Evolutionary conservation across 2,113 vertebrate genomes (phyloP), one percentile per base, ranked within the genome.

Genomic region (Myotis lucifugus): DNA sequence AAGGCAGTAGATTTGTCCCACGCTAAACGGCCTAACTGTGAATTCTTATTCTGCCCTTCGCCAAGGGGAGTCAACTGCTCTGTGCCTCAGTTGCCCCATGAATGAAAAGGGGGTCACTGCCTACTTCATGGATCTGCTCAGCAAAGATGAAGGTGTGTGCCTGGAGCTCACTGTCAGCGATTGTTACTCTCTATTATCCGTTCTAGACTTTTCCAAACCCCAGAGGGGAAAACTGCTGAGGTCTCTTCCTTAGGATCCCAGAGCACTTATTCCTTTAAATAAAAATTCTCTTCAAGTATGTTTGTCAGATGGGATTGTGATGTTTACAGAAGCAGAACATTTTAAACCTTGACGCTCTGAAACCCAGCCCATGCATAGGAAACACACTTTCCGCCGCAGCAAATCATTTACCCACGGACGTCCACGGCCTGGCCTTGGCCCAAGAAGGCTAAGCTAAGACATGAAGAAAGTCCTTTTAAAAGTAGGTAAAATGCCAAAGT

Each of bases 141-240:
- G 46, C 40, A 5, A 34, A 37, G 0, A 3, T 0, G 3, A n/a
- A 74, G 54, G 32, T 27, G 3, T 5, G 4, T 19, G 59, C 23
- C 34, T 12, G 1, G 17, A 42, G 25, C 10, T 69, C 7, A 2
- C 66, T 32, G 6, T 29, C 42, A 10, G 18, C 70, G 23, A 0
- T 0, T 9, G 2, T 84, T 76, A 56, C 14, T 8, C 4, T 6
- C 61, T 42, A 10, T 15, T 14, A 23, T 23, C n/a, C 0, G 0
- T 74, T n/a, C 78, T 34, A 10, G 70, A 59, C 70, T 88, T 50
- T 61, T 72, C 72, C 27, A 79, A 54, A 21, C n/a, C 42, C 32
- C 8, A 3, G 4, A 9, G 12, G 56, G n/a, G 15, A 19, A 48
- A 66, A 70, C 56, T 37, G 10, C 37, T 50, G 37, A 88, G 48